These are phyloP conservation scores for Syrista parreyssii DNA, from an alignment of 2,888 invertebrate genomes.

Conservation along the genomic window DNA sequence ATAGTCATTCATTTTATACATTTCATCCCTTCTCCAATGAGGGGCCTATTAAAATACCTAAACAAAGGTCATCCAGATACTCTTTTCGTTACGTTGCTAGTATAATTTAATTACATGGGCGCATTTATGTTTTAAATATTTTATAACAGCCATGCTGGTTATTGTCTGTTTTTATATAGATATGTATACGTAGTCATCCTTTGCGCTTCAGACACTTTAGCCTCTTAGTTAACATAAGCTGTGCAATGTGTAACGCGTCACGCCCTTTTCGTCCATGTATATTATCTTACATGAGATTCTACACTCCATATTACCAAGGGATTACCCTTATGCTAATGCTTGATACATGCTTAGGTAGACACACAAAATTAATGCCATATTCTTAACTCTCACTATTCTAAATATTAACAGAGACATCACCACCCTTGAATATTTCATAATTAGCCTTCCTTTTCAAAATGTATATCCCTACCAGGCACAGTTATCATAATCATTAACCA, in stretches of 20 bases:
- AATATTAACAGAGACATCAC: not conserved
- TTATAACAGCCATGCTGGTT: no score
- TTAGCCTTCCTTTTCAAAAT: not conserved
- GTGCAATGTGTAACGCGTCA: no score
- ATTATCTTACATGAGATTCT: not conserved
- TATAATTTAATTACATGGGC: no score
- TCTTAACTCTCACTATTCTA: not conserved
- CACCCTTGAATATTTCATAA: not conserved
- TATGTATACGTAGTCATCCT: no score
- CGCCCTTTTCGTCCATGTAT: no score
- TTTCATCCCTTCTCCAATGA: not conserved
- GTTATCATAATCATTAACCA: not conserved
- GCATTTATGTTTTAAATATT: no score
- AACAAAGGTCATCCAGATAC: not conserved
- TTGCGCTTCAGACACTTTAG: no score
- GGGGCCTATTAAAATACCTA: not conserved
- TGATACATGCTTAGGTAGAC: not conserved
- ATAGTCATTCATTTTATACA: not conserved
- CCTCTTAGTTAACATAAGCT: no score
- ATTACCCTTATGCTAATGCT: not conserved
- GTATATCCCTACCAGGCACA: not conserved
- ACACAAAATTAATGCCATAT: not conserved
- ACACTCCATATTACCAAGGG: not conserved
- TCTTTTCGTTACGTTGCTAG: not conserved
- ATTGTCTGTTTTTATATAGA: no score